Percentiles rank a stretch among this genome's conserved stretches.
Evolutionary conservation across 92 coral and sea anemone genomes (phyloP).

Genomic region (Heteractis magnifica): DNA sequence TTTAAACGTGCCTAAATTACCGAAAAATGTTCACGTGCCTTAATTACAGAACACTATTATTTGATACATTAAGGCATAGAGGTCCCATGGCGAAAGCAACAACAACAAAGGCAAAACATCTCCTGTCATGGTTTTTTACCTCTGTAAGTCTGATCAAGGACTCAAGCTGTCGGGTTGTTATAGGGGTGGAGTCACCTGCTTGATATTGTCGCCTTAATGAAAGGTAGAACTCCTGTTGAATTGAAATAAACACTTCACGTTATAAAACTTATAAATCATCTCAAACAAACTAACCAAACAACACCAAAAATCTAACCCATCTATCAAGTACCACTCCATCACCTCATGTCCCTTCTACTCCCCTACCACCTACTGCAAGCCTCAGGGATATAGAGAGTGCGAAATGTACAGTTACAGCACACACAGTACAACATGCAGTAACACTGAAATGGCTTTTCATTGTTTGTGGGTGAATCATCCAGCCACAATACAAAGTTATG

Average conservation of each 20-base stretch:
- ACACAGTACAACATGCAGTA: neutral
- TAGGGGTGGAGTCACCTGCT: slow-evolving; percentile 84
- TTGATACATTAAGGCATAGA: too few relatives aligned
- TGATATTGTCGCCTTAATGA: slow-evolving; percentile 86
- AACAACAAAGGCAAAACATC: neutral
- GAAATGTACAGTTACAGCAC: neutral
- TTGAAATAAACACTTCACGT: neutral
- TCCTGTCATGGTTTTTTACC: slow-evolving; percentile 41
- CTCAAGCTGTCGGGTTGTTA: slow-evolving; percentile 97
- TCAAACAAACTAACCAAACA: too few relatives aligned
- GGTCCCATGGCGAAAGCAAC: too few relatives aligned
- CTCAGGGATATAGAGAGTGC: too few relatives aligned
- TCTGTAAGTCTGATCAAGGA: slow-evolving; percentile 92
- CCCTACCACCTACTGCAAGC: too few relatives aligned
- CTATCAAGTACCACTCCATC: too few relatives aligned
- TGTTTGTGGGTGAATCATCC: too few relatives aligned
- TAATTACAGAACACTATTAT: too few relatives aligned
- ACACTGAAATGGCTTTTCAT: too few relatives aligned
- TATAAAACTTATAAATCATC: neutral
- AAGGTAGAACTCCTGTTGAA: slow-evolving; percentile 76
- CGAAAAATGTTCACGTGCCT: too few relatives aligned
- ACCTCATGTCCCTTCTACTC: neutral
- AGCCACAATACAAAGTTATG: too few relatives aligned
- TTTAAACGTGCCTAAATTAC: too few relatives aligned
- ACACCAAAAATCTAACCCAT: neutral